Conservation (phyloP, 1,140 invertebrate genomes). For the Chionoecetes opilio region DNA sequence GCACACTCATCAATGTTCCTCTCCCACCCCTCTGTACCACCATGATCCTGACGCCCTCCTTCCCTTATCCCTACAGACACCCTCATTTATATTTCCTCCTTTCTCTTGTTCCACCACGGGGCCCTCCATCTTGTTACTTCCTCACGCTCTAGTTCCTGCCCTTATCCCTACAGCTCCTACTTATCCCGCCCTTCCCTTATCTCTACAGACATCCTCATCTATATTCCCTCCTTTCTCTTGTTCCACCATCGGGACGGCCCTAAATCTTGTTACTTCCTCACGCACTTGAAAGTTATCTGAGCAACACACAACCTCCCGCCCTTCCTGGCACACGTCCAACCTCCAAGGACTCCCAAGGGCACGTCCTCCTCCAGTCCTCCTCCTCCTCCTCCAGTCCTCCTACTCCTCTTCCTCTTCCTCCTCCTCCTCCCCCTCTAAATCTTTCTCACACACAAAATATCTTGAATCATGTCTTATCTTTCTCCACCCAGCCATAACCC, state of each 20-base stretch:
- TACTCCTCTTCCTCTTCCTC: too few relatives aligned
- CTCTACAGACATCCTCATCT: neutral
- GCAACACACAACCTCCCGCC: neutral
- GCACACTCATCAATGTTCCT: too few relatives aligned
- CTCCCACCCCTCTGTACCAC: too few relatives aligned
- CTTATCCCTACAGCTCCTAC: too few relatives aligned
- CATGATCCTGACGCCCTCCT: too few relatives aligned
- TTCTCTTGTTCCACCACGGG: too few relatives aligned
- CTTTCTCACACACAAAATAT: neutral
- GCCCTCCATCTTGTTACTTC: neutral
- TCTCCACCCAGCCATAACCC: neutral
- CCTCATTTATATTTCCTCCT: too few relatives aligned
- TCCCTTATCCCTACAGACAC: too few relatives aligned
- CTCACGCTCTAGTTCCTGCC: neutral
- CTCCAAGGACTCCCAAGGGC: conserved; percentile 4
- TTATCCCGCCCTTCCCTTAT: neutral
- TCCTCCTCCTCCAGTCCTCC: neutral
- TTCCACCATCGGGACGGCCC: neutral
- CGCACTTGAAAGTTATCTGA: neutral
- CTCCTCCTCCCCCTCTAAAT: neutral
- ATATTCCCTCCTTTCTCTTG: neutral
- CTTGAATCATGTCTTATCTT: neutral
- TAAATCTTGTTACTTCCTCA: neutral
- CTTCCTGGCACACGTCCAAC: conserved; percentile 2
- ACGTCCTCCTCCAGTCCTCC: neutral